Evolutionary conservation across 1,140 invertebrate species (phyloP).

Genomic region (Nasonia longicornis): DNA sequence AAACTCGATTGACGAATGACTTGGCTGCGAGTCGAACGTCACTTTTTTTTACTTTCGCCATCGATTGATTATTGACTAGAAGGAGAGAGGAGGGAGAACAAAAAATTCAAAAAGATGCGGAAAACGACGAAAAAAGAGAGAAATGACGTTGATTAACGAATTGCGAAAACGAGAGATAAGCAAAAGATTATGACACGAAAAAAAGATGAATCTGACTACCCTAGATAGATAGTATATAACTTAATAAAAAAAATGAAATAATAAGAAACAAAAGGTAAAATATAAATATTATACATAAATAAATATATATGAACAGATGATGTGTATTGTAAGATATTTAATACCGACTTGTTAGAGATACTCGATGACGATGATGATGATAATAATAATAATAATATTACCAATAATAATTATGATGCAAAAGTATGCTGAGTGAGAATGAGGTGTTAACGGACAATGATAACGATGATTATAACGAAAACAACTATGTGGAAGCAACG

Average conservation of each 20-base stretch:
- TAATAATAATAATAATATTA: conserved; percentile 52
- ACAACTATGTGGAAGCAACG: conserved; percentile 14
- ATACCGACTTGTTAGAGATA: conserved; percentile 62
- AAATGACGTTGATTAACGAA: conserved; percentile 38
- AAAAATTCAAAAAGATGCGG: conserved; percentile 33
- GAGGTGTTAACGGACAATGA: conserved; percentile 50
- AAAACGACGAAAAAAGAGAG: conserved; percentile 29
- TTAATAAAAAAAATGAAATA: conserved; percentile 56
- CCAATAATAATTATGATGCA: conserved; percentile 28
- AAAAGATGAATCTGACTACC: conserved; percentile 60
- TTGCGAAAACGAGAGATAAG: conserved; percentile 22
- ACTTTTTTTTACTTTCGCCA: conserved; percentile 46
- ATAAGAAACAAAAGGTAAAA: conserved; percentile 54
- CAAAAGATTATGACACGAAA: neutral
- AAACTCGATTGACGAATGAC: conserved; percentile 38
- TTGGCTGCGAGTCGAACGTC: conserved; percentile 36
- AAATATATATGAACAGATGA: conserved; percentile 60
- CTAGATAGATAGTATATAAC: conserved; percentile 62
- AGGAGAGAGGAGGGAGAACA: conserved; percentile 6
- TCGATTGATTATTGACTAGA: conserved; percentile 26
- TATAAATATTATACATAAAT: conserved; percentile 62
- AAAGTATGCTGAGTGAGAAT: conserved; percentile 39
- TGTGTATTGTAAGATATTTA: conserved; percentile 67
- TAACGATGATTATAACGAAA: conserved; percentile 49
- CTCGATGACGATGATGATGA: conserved; percentile 56